A percentile compares a stretch with the other conserved stretches of the same genome.
phyloP scores from a whole-genome alignment of 2,888 invertebrate genomes.

The Deroplatys truncata region DNA sequence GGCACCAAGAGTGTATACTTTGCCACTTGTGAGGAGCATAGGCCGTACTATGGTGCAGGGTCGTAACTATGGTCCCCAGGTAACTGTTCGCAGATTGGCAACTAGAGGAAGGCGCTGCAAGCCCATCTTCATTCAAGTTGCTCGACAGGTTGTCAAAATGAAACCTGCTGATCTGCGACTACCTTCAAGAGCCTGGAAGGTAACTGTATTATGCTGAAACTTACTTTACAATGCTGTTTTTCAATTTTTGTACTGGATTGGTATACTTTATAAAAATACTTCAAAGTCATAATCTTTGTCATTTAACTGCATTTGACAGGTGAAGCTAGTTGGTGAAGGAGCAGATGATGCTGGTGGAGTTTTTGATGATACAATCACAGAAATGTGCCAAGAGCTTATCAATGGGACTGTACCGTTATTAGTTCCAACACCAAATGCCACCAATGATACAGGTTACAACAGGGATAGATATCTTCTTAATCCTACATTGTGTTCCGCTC shows the following conservation, averaged over 20 bases:
- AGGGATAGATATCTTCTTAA: slow-evolving; percentile 58
- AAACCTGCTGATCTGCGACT: slow-evolving; percentile 54
- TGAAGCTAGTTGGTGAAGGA: slow-evolving; percentile 62
- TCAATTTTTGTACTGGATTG: not conserved
- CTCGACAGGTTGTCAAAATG: slow-evolving; percentile 58
- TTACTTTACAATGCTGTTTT: not conserved
- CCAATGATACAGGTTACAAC: slow-evolving; percentile 59
- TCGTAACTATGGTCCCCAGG: slow-evolving; percentile 61
- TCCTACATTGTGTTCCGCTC: slow-evolving; percentile 51
- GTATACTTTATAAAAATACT: not conserved
- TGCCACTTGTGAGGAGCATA: slow-evolving; percentile 58
- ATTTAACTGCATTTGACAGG: slow-evolving; percentile 35
- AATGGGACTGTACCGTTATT: slow-evolving; percentile 54
- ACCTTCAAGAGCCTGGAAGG: slow-evolving; percentile 63
- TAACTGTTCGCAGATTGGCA: slow-evolving; percentile 57
- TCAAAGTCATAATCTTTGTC: not conserved
- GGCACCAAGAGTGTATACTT: slow-evolving; percentile 56
- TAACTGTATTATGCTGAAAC: slow-evolving; percentile 31
- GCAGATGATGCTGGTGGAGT: slow-evolving; percentile 67
- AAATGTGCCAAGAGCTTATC: slow-evolving; percentile 62
- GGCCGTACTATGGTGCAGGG: slow-evolving; percentile 65
- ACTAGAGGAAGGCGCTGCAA: slow-evolving; percentile 52
- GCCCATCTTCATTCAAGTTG: slow-evolving; percentile 60
- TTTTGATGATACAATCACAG: slow-evolving; percentile 65
- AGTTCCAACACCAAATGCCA: slow-evolving; percentile 58